Evolutionary conservation across 2,113 vertebrate species (phyloP), one percentile per base, ranked within the genome.

Genomic region (Forbesichthys agassizii): DNA sequence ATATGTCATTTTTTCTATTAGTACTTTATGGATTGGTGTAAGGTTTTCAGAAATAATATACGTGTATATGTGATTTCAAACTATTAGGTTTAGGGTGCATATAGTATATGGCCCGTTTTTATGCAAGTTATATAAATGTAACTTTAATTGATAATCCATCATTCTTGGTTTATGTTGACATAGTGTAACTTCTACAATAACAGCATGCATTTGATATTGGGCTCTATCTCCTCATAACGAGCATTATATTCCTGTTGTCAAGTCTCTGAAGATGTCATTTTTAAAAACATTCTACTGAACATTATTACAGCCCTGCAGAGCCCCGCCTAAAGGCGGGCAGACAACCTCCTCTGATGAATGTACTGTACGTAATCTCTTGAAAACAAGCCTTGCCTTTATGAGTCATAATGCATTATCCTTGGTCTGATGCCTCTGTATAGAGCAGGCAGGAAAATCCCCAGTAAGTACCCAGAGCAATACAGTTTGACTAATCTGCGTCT

Each of bases 401-500:
- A 51, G 33, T 59, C 27, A 7, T 33, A n/a, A 57, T 57, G 64
- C 33, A 60, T 46, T 65, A 48, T 60, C 53, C 61, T 4, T 11
- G 53, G n/a, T n/a, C n/a, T 42, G 9, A 66, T 65, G 11, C 49
- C 20, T 5, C 4, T 51, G n/a, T 27, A 27, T 14, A 48, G 42
- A 47, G 14, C 9, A 56, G 59, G 33, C 14, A 42, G 33, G 47
- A 51, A 27, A 27, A 58, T 59, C 33, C 11, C 7, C 14, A 68
- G 16, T 18, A 27, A 14, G 7, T 68, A 60, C 61, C 46, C 36
- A 56, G 53, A 54, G 14, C 49, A 74, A 68, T 64, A 48, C 51
- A 70, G 58, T 33, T 55, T 54, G 48, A 48, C 47, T 33, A 49
- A 74, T 49, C 33, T 14, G 36, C 68, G 47, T 68, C 5, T 48